Percentiles rank a stretch among this genome's conserved stretches.
These are phyloP conservation scores for Protosalanx chinensis DNA, from an alignment of 2,797 vertebrate genomes.

Conservation along the genomic window DNA sequence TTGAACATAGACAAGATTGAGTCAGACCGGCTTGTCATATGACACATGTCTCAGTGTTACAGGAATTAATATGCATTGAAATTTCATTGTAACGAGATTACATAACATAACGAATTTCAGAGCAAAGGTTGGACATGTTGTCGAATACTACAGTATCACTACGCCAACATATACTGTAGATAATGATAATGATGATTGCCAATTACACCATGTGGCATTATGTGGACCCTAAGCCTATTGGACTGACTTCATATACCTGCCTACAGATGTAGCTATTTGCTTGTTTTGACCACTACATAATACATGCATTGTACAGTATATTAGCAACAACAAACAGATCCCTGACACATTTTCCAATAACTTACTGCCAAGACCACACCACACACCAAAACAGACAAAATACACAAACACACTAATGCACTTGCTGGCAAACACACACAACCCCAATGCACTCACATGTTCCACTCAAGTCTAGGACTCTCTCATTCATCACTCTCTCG, in stretches of 20 bases:
- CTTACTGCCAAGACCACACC: background rate
- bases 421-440: background rate
- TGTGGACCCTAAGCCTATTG: constrained; percentile 4
- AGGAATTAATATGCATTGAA: too few species aligned
- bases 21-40: background rate
- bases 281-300: constrained; percentile 78
- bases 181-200: background rate
- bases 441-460: too few species aligned
- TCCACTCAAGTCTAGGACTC: constrained; percentile 52
- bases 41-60: too few species aligned
- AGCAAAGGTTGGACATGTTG: too few species aligned
- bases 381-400: constrained; percentile 64
- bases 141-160: background rate
- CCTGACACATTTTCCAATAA: constrained; percentile 48
- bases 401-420: background rate
- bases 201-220: background rate
- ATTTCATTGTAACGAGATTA: too few species aligned
- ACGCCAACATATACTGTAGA: too few species aligned
- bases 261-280: constrained; percentile 73
- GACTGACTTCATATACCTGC: constrained; percentile 70
- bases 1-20: too few species aligned
- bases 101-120: too few species aligned
- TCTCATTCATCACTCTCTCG: background rate
- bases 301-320: constrained; percentile 77
- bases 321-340: constrained; percentile 76